phyloP scores from a whole-genome alignment of 2,113 vertebrate genomes.

The Ochotona princeps region DNA sequence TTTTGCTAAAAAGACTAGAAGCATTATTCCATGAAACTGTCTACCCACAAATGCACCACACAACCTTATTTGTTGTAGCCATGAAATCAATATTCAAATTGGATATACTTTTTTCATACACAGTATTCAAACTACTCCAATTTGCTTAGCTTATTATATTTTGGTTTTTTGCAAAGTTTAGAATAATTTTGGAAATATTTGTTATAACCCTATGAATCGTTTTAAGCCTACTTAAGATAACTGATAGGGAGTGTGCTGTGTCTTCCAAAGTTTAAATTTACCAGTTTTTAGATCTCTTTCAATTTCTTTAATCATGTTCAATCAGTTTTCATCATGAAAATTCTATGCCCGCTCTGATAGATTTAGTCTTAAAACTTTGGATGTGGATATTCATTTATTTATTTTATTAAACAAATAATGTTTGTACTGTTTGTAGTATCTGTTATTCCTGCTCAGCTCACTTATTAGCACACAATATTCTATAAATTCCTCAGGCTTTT shows the following conservation, averaged over 20 bases:
- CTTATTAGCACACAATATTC: neutral
- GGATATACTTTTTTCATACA: neutral
- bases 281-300: slow-evolving; percentile 15
- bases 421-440: neutral
- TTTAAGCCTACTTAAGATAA: neutral
- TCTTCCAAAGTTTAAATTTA: neutral
- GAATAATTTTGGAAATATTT: neutral
- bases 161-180: neutral
- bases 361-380: neutral
- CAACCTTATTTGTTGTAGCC: neutral
- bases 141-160: neutral
- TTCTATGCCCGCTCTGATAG: neutral
- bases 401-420: too few relatives aligned
- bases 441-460: neutral
- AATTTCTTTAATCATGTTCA: neutral
- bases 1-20: neutral
- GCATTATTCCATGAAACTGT: neutral
- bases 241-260: neutral
- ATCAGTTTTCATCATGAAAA: neutral
- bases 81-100: neutral
- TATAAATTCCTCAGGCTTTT: neutral
- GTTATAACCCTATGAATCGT: neutral
- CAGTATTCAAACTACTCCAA: neutral
- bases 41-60: neutral
- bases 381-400: too few relatives aligned